These are phyloP conservation scores for Palythoa grandiflora DNA, from an alignment of 92 coral and sea anemone species.

Conservation along the genomic window DNA sequence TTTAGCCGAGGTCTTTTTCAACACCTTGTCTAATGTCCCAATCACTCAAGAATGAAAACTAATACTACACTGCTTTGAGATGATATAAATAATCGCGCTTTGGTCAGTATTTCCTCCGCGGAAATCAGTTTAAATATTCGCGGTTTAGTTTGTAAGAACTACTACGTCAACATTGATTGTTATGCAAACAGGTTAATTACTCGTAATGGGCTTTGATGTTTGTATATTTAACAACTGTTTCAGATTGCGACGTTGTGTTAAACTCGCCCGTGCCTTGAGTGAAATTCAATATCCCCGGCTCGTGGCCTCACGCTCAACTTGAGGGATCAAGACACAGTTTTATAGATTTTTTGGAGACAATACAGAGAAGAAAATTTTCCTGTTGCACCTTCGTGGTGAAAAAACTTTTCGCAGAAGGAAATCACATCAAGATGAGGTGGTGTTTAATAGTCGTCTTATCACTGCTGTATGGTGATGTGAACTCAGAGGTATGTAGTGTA, in stretches of 20 bases:
- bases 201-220: conserved; percentile 74
- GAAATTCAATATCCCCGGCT: conserved; percentile 31
- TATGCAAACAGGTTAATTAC: conserved; percentile 80
- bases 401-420: background rate
- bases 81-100: background rate
- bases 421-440: conserved; percentile 1
- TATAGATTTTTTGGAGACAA: background rate
- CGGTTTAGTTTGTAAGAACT: conserved; percentile 23
- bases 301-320: conserved; percentile 42
- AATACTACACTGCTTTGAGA: background rate
- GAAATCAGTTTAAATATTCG: conserved; percentile 36
- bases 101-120: background rate
- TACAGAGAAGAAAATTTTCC: background rate
- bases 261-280: conserved; percentile 21
- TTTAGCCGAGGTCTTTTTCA: conserved; percentile 13
- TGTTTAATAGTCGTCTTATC: background rate
- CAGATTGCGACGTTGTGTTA: conserved; percentile 6
- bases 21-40: conserved; percentile 33
- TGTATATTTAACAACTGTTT: conserved; percentile 66
- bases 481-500: conserved; percentile 43
- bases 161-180: conserved; percentile 63
- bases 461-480: conserved; percentile 24
- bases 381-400: background rate
- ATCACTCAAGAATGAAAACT: conserved; percentile 9
- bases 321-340: background rate